Evolutionary conservation across 1,140 invertebrate species (phyloP), one percentile per base, ranked within the genome.

Genomic region (Hyles vespertilio): DNA sequence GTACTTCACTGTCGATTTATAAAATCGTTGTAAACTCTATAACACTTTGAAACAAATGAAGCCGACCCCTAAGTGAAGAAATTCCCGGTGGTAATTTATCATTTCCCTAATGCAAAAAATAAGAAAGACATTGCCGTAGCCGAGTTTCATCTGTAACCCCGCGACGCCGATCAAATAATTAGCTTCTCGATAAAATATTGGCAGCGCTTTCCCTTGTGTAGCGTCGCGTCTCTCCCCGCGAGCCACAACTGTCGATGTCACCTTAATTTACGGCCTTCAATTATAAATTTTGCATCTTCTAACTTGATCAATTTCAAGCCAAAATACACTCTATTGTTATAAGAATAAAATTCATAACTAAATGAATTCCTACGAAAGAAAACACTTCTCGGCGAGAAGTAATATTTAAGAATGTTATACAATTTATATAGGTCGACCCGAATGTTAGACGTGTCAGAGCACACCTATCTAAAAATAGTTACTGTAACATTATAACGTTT

Each of bases 241-340:
- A 79, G 79, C 79, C 83, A 80, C 83, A 84, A 88, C 85, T 88
- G 85, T 80, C 83, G 83, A 79, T 88, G 85, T 88, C 85, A 88
- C 83, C 81, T 88, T 86, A 85, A 88, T 88, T 86, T 88, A 88
- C 83, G 81, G 72, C 77, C 77, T 77, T 76, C 83, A 86, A 88
- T 88, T 88, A 88, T 85, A 87, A 86, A 86, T 80, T 86, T 83
- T 75, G 79, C 81, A 83, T 83, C 77, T 74, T 65, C 58, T 32
- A 68, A 58, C 51, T 12, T 7, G n/a, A 10, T 36, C 22, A 51
- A 45, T 5, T 4, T 36, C 56, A 54, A n/a, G 44, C 32, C 58
- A 64, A 43, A 46, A 56, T 44, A 32, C 59, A 65, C 55, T 44
- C 67, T 54, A 12, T 10, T 9, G n/a, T 12, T 9, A 6, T 44